Conservation (phyloP, 2,797 vertebrate genomes). For the Ctenosaura bakeri region DNA sequence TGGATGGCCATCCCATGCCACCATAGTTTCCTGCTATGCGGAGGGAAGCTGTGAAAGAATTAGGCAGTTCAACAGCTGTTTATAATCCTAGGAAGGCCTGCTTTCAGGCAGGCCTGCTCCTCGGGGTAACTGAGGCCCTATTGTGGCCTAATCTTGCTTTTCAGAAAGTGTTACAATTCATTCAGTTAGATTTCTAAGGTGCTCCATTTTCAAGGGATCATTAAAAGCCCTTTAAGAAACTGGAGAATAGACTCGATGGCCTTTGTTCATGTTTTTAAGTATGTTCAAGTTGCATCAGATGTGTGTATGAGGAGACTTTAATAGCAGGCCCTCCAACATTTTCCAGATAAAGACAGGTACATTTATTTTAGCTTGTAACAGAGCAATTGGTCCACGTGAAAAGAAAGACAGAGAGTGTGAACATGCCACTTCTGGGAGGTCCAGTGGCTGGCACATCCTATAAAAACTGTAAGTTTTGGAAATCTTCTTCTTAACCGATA, state of each 20-base stretch:
- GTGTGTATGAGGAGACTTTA: constrained; percentile 15
- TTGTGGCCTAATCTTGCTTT: constrained; percentile 94
- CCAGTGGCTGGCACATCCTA: not conserved
- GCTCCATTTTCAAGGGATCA: constrained; percentile 84
- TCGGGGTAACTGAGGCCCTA: constrained; percentile 85
- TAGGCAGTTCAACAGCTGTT: constrained; percentile 88
- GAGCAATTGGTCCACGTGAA: not conserved
- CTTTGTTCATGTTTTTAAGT: constrained; percentile 80
- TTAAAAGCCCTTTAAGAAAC: constrained; percentile 88
- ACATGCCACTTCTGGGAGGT: not conserved
- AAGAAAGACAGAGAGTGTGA: not conserved
- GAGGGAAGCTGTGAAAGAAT: constrained; percentile 83
- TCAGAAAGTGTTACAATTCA: constrained; percentile 93
- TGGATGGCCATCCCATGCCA: constrained; percentile 87
- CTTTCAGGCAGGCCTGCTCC: constrained; percentile 84
- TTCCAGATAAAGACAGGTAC: not conserved
- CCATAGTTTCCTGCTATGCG: constrained; percentile 83
- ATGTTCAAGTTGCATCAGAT: constrained; percentile 14
- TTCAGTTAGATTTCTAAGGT: constrained; percentile 91
- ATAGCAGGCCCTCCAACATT: not conserved
- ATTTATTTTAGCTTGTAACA: constrained; percentile 20
- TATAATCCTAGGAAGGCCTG: constrained; percentile 84
- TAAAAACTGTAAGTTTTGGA: not conserved
- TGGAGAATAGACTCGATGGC: constrained; percentile 84
- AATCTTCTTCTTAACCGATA: not conserved